Percentiles rank a stretch among this genome's conserved stretches.
phyloP scores from a whole-genome alignment of 2,797 vertebrate species.

The Gallinago stenura region DNA sequence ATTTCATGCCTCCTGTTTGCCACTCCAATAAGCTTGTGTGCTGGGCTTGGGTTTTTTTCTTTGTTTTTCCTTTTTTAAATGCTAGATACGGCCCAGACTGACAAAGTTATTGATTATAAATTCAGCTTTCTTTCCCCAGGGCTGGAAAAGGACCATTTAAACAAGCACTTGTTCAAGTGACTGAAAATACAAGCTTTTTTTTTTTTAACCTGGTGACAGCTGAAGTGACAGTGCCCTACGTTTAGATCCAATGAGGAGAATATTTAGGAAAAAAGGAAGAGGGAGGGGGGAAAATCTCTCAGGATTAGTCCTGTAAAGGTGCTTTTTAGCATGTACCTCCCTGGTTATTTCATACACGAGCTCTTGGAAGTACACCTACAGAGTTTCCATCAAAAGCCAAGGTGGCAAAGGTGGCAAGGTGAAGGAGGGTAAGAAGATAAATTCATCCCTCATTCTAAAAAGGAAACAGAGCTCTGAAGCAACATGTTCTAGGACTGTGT shows the following conservation, averaged over 20 bases:
- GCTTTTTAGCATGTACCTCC: not conserved
- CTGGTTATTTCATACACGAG: not conserved
- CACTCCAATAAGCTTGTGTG: not conserved
- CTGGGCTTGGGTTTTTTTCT: not conserved
- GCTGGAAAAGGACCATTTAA: not conserved
- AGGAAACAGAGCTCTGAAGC: not conserved
- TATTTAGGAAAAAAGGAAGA: not conserved
- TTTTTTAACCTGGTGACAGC: not conserved
- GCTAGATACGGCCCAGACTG: not conserved
- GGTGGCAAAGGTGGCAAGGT: not conserved
- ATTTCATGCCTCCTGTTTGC: slow-evolving; percentile 28
- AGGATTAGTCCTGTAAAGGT: not conserved
- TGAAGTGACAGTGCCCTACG: not conserved
- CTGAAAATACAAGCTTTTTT: not conserved
- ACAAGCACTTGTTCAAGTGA: not conserved
- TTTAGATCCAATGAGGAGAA: not conserved
- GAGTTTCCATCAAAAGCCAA: not conserved
- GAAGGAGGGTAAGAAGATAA: not conserved
- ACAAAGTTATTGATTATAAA: slow-evolving; percentile 8
- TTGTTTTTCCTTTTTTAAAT: slow-evolving; percentile 20
- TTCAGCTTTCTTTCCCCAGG: not conserved
- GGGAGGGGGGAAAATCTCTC: not conserved
- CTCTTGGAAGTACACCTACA: not conserved
- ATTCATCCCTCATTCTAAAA: not conserved
- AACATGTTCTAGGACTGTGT: not conserved